These are phyloP conservation scores for Cancer borealis DNA, from an alignment of 2,888 invertebrate species.

Conservation along the genomic window DNA sequence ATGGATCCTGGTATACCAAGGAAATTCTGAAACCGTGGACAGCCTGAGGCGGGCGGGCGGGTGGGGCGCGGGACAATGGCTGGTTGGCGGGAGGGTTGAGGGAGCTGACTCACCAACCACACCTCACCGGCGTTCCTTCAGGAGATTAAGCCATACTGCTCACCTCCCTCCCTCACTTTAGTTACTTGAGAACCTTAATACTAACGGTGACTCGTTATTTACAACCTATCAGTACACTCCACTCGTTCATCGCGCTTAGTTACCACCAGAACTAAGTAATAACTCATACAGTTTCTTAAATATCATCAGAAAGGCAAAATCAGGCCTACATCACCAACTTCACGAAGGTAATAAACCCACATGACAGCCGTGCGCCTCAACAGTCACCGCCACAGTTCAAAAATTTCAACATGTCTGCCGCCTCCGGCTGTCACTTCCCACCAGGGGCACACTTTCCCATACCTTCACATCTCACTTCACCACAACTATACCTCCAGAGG, in stretches of 20 bases:
- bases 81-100: constrained; percentile 32
- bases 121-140: neutral
- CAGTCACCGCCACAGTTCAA: neutral
- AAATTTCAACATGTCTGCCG: neutral
- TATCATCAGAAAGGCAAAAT: neutral
- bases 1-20: neutral
- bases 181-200: neutral
- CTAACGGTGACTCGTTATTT: neutral
- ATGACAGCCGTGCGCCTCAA: neutral
- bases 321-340: neutral
- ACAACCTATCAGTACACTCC: neutral
- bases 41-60: neutral
- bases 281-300: neutral
- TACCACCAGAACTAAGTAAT: neutral
- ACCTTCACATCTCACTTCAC: neutral
- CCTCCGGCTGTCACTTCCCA: neutral
- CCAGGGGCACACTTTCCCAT: neutral
- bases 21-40: neutral
- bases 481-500: neutral
- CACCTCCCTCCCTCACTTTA: neutral
- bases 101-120: neutral
- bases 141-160: neutral
- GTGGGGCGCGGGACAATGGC: constrained; percentile 35
- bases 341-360: neutral
- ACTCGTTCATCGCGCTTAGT: neutral